Evolutionary conservation across 2,888 invertebrate species (phyloP).

Genomic region (Neoscelio sp.): DNA sequence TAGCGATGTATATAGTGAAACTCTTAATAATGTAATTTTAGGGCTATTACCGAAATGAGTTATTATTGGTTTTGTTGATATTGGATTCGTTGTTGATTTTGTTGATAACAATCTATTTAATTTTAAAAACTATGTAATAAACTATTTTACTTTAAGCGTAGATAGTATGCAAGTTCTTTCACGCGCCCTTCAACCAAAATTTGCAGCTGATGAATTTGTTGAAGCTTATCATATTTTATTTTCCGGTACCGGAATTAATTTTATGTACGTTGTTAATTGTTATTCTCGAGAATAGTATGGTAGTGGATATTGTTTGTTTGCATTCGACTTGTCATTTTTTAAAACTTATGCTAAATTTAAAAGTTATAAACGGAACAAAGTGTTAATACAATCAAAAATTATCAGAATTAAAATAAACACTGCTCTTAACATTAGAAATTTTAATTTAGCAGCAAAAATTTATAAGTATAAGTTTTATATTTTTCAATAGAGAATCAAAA

Average conservation of each 20-base stretch:
- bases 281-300: conserved; percentile 61
- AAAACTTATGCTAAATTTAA: too few species aligned
- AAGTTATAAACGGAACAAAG: too few species aligned
- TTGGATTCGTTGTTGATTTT: conserved; percentile 68
- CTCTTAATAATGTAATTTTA: conserved; percentile 75
- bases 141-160: neutral
- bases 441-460: too few species aligned
- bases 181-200: conserved; percentile 57
- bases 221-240: conserved; percentile 72
- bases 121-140: conserved; percentile 55
- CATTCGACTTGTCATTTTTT: conserved; percentile 74
- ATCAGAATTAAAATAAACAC: too few species aligned
- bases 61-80: conserved; percentile 73
- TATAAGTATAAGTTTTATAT: too few species aligned
- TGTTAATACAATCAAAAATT: too few species aligned
- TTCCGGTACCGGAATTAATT: conserved; percentile 65
- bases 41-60: conserved; percentile 75
- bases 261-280: conserved; percentile 66
- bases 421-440: too few species aligned
- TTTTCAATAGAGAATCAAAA: too few species aligned
- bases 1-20: conserved; percentile 67
- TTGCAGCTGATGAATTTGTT: too few species aligned
- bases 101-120: conserved; percentile 59
- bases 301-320: conserved; percentile 68
- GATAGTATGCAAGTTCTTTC: conserved; percentile 55